Percentiles rank a stretch among this genome's conserved stretches.
phyloP scores from a whole-genome alignment of 2,113 vertebrate species.

The Tachycineta bicolor region DNA sequence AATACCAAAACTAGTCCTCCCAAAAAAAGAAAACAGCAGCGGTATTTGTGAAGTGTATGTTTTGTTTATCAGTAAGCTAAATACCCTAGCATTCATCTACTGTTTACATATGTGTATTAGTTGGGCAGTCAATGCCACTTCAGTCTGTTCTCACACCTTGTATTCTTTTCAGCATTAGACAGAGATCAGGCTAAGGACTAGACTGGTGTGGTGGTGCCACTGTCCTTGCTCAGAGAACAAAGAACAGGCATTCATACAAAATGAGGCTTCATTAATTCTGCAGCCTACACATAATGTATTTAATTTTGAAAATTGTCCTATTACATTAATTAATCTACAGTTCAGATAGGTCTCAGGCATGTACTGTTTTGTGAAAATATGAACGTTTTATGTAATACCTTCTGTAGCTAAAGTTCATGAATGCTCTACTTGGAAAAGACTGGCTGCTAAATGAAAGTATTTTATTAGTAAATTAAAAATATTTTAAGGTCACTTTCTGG shows the following conservation, averaged over 20 bases:
- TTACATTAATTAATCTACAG: background rate
- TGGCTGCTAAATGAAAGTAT: background rate
- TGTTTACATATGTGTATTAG: background rate
- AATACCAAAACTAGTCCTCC: background rate
- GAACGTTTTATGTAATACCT: background rate
- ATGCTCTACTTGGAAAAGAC: background rate
- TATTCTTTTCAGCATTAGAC: background rate
- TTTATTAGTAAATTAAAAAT: slow-evolving; percentile 5
- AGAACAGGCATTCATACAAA: background rate
- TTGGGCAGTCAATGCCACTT: background rate
- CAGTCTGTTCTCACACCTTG: background rate
- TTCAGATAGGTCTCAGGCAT: background rate
- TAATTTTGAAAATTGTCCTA: background rate
- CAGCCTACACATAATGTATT: background rate
- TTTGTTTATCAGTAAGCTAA: background rate
- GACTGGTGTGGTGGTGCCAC: background rate
- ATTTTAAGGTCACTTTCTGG: background rate
- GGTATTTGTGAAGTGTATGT: background rate
- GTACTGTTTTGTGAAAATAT: background rate
- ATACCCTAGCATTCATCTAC: background rate
- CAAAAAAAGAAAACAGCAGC: background rate
- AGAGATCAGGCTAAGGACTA: background rate
- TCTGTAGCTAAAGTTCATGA: background rate
- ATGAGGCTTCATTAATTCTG: background rate
- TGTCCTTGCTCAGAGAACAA: background rate